These are phyloP conservation scores for Porites evermanni DNA, from an alignment of 92 coral and sea anemone genomes.

Conservation along the genomic window DNA sequence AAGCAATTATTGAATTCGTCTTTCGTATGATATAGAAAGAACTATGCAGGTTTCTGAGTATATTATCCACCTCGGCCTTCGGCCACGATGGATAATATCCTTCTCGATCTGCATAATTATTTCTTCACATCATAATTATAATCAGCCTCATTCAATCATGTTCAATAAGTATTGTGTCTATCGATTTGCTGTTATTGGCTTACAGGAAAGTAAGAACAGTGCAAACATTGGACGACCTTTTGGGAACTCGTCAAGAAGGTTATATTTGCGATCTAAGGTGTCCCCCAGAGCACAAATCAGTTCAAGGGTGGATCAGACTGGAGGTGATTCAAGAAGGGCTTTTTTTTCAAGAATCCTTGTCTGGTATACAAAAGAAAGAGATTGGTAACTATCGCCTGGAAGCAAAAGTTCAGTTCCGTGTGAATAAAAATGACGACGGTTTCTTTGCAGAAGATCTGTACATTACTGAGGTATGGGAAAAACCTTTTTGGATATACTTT, in stretches of 20 bases:
- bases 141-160: too few species aligned
- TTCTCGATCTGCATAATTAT: too few species aligned
- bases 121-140: too few species aligned
- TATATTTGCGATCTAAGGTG: background rate
- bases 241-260: constrained; percentile 64
- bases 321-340: background rate
- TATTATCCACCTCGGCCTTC: too few species aligned
- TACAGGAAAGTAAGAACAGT: background rate
- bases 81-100: too few species aligned
- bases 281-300: background rate
- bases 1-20: too few species aligned
- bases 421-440: constrained; percentile 31
- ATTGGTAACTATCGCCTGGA: constrained; percentile 11
- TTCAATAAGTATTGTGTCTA: too few species aligned
- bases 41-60: too few species aligned
- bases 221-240: constrained; percentile 24
- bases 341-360: constrained; percentile 37
- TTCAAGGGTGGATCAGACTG: constrained; percentile 42
- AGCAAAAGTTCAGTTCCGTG: constrained; percentile 62
- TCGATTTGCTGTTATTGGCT: background rate
- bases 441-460: constrained; percentile 43
- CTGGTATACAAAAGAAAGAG: constrained; percentile 34
- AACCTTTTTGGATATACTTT: too few species aligned
- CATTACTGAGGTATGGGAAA: constrained; percentile 46
- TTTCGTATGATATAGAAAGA: too few species aligned